phyloP scores from a whole-genome alignment of 1,140 invertebrate genomes.

The Papilio polyxenes region DNA sequence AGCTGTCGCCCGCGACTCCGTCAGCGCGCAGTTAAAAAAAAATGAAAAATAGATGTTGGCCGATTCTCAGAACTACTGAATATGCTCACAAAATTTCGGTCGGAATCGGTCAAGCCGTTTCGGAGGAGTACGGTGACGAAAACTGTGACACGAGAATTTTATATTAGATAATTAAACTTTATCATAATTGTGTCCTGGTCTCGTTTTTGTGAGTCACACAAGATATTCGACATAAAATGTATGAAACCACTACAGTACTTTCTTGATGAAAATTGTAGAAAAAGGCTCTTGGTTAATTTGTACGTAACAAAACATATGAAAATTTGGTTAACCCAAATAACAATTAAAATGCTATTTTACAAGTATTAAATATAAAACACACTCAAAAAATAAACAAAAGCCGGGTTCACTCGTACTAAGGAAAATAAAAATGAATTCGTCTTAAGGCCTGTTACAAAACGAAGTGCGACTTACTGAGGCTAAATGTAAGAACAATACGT shows the following conservation, averaged over 20 bases:
- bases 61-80: too few relatives aligned
- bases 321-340: too few relatives aligned
- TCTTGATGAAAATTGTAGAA: neutral
- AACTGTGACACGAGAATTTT: too few relatives aligned
- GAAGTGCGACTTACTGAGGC: conserved; percentile 16
- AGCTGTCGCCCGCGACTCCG: too few relatives aligned
- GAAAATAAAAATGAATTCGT: conserved; percentile 15
- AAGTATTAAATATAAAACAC: neutral
- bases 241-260: neutral
- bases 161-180: too few relatives aligned
- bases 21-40: too few relatives aligned
- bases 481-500: conserved; percentile 30
- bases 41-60: too few relatives aligned
- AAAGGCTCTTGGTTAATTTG: neutral
- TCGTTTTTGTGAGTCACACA: neutral
- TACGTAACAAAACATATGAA: too few relatives aligned
- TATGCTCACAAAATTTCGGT: too few relatives aligned
- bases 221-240: neutral
- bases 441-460: conserved; percentile 4
- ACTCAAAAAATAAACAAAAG: neutral
- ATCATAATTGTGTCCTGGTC: neutral
- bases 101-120: too few relatives aligned
- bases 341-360: too few relatives aligned
- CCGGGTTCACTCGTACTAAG: neutral
- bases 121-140: too few relatives aligned